Conservation (phyloP, 2,113 vertebrate genomes). For the Corythaixoides concolor region DNA sequence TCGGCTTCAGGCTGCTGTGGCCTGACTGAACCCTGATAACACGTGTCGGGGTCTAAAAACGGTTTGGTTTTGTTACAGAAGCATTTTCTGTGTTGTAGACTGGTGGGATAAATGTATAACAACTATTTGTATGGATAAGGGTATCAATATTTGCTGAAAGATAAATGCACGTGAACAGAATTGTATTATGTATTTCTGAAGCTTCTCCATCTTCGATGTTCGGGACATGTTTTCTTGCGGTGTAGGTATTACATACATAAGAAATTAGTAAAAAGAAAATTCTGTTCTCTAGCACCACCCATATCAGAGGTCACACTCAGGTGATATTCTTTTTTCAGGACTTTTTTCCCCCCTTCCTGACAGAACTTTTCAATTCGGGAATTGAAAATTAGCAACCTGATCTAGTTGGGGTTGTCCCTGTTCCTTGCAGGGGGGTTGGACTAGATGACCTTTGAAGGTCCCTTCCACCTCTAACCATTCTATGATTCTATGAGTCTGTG, state of each 20-base stretch:
- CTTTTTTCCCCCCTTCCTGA: not conserved
- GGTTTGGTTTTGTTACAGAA: not conserved
- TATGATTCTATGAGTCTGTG: no score
- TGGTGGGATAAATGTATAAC: not conserved
- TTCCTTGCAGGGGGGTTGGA: no score
- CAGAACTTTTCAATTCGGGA: not conserved
- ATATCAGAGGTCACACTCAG: not conserved
- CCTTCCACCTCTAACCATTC: no score
- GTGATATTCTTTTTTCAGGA: not conserved
- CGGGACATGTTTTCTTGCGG: not conserved
- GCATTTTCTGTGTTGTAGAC: not conserved
- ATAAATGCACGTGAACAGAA: not conserved
- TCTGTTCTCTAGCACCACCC: not conserved
- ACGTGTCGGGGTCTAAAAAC: not conserved
- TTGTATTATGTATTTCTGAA: not conserved
- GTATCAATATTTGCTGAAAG: not conserved
- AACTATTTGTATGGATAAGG: not conserved
- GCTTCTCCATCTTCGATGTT: not conserved
- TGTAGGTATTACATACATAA: not conserved
- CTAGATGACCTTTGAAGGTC: no score
- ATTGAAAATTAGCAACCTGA: no score
- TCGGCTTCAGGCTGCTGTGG: not conserved
- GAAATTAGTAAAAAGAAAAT: not conserved
- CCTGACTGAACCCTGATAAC: not conserved
- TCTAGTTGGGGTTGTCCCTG: no score